Evolutionary conservation across 2,113 vertebrate species (phyloP).

Genomic region (Larimichthys polyactis): DNA sequence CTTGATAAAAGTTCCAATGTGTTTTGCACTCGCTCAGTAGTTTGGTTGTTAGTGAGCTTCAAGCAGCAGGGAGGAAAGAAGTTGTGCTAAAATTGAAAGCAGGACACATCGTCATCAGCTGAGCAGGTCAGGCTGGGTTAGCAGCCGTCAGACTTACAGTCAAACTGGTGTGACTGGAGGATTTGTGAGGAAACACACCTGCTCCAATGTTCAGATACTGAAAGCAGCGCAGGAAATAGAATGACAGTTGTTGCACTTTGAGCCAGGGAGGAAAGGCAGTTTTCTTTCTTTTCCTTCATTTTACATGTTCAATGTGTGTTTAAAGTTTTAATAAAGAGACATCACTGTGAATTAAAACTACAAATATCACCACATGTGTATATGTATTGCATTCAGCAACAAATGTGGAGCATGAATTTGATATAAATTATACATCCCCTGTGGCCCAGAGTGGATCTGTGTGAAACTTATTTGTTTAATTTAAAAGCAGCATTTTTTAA

Average conservation of each 20-base stretch:
- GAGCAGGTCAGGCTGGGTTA: conserved; percentile 23
- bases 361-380: neutral
- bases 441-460: neutral
- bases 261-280: too few species aligned
- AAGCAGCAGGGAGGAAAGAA: neutral
- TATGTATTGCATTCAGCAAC: neutral
- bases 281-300: neutral
- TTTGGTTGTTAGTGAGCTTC: neutral
- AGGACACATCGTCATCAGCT: neutral
- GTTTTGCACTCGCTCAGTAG: neutral
- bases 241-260: neutral
- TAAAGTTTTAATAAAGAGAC: neutral
- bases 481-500: neutral
- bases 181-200: neutral
- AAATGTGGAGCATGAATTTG: neutral
- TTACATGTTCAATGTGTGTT: neutral
- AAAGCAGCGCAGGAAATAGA: neutral
- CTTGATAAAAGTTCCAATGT: neutral
- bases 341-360: neutral
- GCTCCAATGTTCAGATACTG: neutral
- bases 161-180: neutral
- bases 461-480: neutral
- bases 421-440: neutral
- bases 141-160: conserved; percentile 1
- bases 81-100: neutral